A percentile compares a stretch with the other conserved stretches of the same genome.
phyloP scores from a whole-genome alignment of 2,113 vertebrate genomes.

The Prionailurus bengalensis region DNA sequence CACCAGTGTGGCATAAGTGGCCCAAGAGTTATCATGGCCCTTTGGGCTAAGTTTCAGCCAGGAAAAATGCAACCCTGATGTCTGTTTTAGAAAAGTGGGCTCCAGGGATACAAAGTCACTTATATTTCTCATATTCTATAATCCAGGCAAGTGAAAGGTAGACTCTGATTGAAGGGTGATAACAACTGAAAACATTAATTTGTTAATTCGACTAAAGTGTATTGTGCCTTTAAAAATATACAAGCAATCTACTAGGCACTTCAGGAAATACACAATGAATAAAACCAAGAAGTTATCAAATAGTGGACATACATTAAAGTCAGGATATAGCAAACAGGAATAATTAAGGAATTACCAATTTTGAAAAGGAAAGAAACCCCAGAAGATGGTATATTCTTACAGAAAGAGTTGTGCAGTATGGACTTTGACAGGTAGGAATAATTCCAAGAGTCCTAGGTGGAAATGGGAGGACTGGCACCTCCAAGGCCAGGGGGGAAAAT shows the following conservation, averaged over 20 bases:
- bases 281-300: not conserved
- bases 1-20: fast-evolving
- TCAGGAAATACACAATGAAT: not conserved
- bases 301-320: not conserved
- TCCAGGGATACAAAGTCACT: not conserved
- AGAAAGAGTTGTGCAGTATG: not conserved
- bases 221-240: not conserved
- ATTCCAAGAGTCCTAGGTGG: not conserved
- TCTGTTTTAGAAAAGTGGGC: not conserved
- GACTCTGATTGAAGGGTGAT: not conserved
- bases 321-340: not conserved
- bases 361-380: not conserved
- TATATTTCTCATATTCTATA: not conserved
- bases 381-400: not conserved
- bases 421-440: not conserved
- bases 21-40: not conserved
- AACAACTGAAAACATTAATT: not conserved
- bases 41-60: not conserved
- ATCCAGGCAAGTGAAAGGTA: not conserved
- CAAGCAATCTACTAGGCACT: not conserved
- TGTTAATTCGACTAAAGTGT: slow-evolving; percentile 13
- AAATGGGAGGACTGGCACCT: not conserved
- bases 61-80: not conserved
- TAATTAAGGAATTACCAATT: not conserved
- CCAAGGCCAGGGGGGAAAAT: not conserved